Base-by-base conservation (phyloP, 2,797 vertebrate genomes). In the Momotus momota region DNA sequence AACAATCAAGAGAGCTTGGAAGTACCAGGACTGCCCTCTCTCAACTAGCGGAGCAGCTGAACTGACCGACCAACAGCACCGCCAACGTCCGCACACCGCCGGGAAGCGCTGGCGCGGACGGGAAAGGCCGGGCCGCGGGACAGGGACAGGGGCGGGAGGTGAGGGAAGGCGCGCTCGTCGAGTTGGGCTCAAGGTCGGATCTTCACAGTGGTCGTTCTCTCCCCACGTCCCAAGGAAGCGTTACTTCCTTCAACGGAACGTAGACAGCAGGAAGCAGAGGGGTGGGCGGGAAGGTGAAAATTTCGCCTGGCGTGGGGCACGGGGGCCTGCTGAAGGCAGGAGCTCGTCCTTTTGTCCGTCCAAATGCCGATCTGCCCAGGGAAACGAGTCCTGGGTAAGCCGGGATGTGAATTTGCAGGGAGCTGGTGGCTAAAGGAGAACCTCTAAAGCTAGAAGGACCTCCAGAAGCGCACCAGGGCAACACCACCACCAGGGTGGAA, bases 401-500 rank as follows among this genome's bases (percentile, higher is more conserved):
- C 18, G 27, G 64, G 77, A 65, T 18, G 10, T 5, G 48, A n/a
- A 31, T 21, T 33, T 10, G 6, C 46, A 77, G 78, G 1, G 0
- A 12, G 9, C 31, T 51, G 60, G 38, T 11, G 14, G 3, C 38
- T 17, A 49, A n/a, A 33, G 0, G 3, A 38, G 58, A 54, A 18
- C 35, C 33, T 31, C 55, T 41, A 6, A 9, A 1, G 17, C 54
- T 52, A 13, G 18, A 9, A 33, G n/a, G 33, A 8, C 64, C 46
- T 38, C 64, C 62, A 17, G 40, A 16, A 71, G 33, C 0, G 2
- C 3, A 2, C 21, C 4, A 60, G 40, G 71, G 18, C 7, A 19
- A 7, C n/a, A 33, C 23, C 49, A 11, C 18, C 29, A 6, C 0
- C 1, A 22, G 21, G 48, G 15, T 0, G 1, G 64, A n/a, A 90